phyloP scores from a whole-genome alignment of 2,888 invertebrate species.

The Chouioia cunea region DNA sequence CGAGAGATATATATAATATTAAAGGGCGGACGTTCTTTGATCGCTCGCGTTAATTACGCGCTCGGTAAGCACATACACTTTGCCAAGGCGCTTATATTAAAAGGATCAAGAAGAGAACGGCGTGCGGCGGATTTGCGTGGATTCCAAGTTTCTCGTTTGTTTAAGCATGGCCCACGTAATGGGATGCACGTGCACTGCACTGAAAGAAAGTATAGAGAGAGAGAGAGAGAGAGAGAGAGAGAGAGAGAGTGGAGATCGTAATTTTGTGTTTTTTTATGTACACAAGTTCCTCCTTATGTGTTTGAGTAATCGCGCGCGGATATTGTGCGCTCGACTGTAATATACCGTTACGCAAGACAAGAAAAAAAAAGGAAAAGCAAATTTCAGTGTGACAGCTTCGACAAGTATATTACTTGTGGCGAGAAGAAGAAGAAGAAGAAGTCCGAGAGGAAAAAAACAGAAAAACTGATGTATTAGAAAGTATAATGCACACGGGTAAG shows the following conservation, averaged over 20 bases:
- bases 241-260: constrained; percentile 24
- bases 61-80: constrained; percentile 1
- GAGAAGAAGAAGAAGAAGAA: constrained; percentile 6
- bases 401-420: no score
- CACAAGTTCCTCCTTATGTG: background rate
- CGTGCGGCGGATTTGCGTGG: background rate
- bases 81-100: constrained; percentile 30
- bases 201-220: background rate
- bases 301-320: background rate
- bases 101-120: constrained; percentile 24
- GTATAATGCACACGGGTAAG: background rate
- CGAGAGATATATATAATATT: no score
- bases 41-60: no score
- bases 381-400: no score
- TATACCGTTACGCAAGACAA: constrained; percentile 14
- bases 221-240: background rate
- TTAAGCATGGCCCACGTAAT: constrained; percentile 35
- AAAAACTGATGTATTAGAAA: background rate
- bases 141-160: constrained; percentile 5
- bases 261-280: background rate
- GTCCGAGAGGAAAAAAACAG: background rate
- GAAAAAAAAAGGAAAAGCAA: background rate
- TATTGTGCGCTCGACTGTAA: background rate
- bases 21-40: no score
- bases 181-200: constrained; percentile 42